Conservation (phyloP, 2,888 invertebrate species). For the Pristionchus arcanus region DNA sequence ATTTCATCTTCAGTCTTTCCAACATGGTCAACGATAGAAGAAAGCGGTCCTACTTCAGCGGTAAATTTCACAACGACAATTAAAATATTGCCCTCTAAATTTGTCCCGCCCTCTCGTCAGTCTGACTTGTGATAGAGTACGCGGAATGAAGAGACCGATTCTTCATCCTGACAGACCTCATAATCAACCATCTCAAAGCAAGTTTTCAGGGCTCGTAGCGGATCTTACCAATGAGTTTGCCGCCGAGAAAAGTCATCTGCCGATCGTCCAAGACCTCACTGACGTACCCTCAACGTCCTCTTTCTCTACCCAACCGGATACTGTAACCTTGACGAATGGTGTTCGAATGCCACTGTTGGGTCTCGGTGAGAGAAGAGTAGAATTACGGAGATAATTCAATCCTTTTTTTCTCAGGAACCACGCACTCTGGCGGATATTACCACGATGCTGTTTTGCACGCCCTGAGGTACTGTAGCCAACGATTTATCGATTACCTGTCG, state of each 20-base stretch:
- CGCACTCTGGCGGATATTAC: conserved; percentile 80
- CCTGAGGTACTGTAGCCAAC: conserved; percentile 63
- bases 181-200: neutral
- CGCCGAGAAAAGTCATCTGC: neutral
- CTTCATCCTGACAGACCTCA: neutral
- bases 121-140: too few relatives aligned
- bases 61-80: neutral
- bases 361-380: neutral
- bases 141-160: too few relatives aligned
- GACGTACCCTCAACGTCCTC: neutral
- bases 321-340: conserved; percentile 10
- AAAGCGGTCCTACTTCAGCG: neutral
- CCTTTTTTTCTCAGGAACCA: conserved; percentile 78
- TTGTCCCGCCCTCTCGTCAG: too few relatives aligned
- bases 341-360: conserved; percentile 33
- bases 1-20: neutral
- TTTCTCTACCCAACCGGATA: neutral
- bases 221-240: neutral
- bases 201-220: neutral
- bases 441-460: conserved; percentile 80
- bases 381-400: neutral
- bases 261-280: neutral
- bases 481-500: conserved; percentile 70
- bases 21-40: conserved; percentile 29
- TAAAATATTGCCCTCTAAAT: too few relatives aligned